Percentiles rank a stretch among this genome's conserved stretches.
Conservation (phyloP, 2,113 vertebrate genomes). For the Cyprinodon brontotheroides region DNA sequence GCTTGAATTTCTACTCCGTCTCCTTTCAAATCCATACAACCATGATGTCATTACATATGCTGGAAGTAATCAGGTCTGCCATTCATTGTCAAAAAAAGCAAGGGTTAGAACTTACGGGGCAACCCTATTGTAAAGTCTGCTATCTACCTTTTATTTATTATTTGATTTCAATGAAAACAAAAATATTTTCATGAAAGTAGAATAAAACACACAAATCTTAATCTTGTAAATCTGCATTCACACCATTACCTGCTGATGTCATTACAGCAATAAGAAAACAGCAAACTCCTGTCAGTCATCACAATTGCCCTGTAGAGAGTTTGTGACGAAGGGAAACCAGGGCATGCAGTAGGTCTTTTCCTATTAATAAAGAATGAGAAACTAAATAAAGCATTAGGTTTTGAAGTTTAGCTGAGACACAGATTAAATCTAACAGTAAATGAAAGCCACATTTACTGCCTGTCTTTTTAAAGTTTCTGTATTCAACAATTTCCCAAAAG, state of each 20-base stretch:
- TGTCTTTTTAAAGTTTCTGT: constrained; percentile 14
- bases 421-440: constrained; percentile 11
- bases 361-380: constrained; percentile 31
- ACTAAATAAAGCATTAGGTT: constrained; percentile 28
- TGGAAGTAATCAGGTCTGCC: constrained; percentile 8
- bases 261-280: constrained; percentile 44
- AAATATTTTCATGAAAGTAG: not conserved
- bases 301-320: not conserved
- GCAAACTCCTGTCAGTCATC: constrained; percentile 19
- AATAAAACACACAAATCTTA: constrained; percentile 19
- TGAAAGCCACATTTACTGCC: constrained; percentile 17
- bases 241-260: constrained; percentile 47
- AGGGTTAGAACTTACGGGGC: not conserved
- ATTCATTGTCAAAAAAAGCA: constrained; percentile 32
- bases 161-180: constrained; percentile 12
- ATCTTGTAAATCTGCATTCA: not conserved
- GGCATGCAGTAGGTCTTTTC: not conserved
- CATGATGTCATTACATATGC: constrained; percentile 58
- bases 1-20: not conserved
- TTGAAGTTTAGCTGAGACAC: constrained; percentile 14
- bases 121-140: not conserved
- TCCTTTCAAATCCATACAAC: constrained; percentile 13
- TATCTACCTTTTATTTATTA: constrained; percentile 18
- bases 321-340: constrained; percentile 26
- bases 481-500: constrained; percentile 10